Evolutionary conservation across 2,888 invertebrate species (phyloP).

Genomic region (Mechanitis mazaeus): DNA sequence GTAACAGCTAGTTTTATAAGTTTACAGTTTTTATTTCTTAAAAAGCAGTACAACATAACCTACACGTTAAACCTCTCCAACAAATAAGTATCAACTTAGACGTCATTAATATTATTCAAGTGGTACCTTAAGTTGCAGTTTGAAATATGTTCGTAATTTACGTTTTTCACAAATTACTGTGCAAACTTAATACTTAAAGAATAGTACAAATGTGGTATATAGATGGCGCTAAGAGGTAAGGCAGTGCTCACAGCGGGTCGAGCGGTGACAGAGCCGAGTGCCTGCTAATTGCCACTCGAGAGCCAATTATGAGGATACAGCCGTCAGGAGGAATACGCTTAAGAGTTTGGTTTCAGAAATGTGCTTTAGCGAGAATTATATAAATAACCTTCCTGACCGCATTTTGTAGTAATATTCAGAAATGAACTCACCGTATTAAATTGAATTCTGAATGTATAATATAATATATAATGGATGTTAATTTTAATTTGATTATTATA

Average conservation of each 20-base stretch:
- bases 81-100: conserved; percentile 15
- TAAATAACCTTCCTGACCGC: not conserved
- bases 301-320: conserved; percentile 58
- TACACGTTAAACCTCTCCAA: conserved; percentile 8
- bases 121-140: not conserved
- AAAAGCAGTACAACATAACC: conserved; percentile 1
- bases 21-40: no score
- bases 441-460: no score
- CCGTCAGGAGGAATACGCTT: conserved; percentile 18
- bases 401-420: no score
- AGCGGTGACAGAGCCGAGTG: conserved; percentile 56
- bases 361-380: conserved; percentile 17
- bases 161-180: conserved; percentile 18
- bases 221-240: conserved; percentile 39
- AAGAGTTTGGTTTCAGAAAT: conserved; percentile 11
- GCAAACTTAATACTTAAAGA: conserved; percentile 38
- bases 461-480: no score
- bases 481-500: no score
- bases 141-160: not conserved
- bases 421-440: no score
- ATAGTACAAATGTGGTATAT: conserved; percentile 28
- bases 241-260: conserved; percentile 43
- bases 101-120: conserved; percentile 2
- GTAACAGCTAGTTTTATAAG: no score
- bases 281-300: conserved; percentile 68